These are phyloP conservation scores for Nicator chloris DNA, from an alignment of 2,113 vertebrate genomes.

Conservation along the genomic window DNA sequence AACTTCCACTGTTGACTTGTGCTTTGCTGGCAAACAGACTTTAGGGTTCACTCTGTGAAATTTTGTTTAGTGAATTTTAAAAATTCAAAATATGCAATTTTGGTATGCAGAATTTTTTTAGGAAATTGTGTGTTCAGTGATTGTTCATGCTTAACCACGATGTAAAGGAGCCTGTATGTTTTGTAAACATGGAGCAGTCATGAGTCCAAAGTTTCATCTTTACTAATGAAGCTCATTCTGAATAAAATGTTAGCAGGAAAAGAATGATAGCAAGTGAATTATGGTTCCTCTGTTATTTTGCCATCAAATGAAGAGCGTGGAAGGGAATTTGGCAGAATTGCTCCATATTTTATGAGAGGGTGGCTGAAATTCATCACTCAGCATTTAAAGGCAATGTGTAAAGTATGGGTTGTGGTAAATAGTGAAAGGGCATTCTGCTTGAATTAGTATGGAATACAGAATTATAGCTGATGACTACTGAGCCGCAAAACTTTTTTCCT, in stretches of 20 bases:
- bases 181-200: constrained; percentile 68
- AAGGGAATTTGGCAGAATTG: background rate
- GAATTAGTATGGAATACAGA: background rate
- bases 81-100: constrained; percentile 48
- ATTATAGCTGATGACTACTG: background rate
- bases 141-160: constrained; percentile 14
- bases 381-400: background rate
- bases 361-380: background rate
- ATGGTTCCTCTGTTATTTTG: constrained; percentile 18
- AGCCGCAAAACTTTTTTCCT: background rate
- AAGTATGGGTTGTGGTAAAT: background rate
- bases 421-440: background rate
- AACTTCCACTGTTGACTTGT: constrained; percentile 32
- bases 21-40: constrained; percentile 49
- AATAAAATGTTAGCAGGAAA: constrained; percentile 59
- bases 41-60: constrained; percentile 50
- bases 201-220: constrained; percentile 67
- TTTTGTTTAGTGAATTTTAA: constrained; percentile 50
- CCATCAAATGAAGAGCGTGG: background rate
- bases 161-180: constrained; percentile 59
- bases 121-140: constrained; percentile 9
- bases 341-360: background rate
- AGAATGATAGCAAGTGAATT: constrained; percentile 31
- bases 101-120: constrained; percentile 44
- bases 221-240: constrained; percentile 54